Conservation (phyloP, 2,888 invertebrate species). For the Caenorhabditis panamensis region DNA sequence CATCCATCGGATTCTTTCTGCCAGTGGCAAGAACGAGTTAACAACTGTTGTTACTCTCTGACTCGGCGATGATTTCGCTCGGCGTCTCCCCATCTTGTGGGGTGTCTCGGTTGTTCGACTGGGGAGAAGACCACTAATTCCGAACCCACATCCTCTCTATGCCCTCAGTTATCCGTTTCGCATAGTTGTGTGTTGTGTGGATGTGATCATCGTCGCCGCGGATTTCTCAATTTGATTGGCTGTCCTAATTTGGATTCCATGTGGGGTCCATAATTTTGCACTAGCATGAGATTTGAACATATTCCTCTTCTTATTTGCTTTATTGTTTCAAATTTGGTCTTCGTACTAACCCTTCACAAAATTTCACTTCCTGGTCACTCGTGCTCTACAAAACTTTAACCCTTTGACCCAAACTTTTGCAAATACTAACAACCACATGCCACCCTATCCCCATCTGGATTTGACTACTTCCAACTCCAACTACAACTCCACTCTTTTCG, state of each 20-base stretch:
- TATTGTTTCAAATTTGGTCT: no score
- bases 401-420: no score
- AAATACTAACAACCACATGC: no score
- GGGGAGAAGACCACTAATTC: conserved; percentile 61
- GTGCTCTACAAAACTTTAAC: no score
- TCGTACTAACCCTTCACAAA: no score
- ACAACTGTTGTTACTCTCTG: conserved; percentile 65
- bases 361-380: no score
- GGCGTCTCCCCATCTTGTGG: conserved; percentile 30
- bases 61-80: conserved; percentile 51
- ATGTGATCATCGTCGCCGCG: conserved; percentile 17
- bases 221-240: conserved; percentile 39
- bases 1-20: conserved; percentile 7
- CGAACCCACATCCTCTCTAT: conserved; percentile 58
- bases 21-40: conserved; percentile 63
- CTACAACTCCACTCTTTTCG: conserved; percentile 8
- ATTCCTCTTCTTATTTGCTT: background rate
- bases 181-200: conserved; percentile 41
- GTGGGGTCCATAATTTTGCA: conserved; percentile 22
- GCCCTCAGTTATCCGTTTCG: conserved; percentile 58
- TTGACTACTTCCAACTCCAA: background rate
- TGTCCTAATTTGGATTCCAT: conserved; percentile 7
- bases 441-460: no score
- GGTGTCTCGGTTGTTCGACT: conserved; percentile 14
- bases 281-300: background rate